phyloP scores from a whole-genome alignment of 2,888 invertebrate genomes.

The Crepidodera aurea region DNA sequence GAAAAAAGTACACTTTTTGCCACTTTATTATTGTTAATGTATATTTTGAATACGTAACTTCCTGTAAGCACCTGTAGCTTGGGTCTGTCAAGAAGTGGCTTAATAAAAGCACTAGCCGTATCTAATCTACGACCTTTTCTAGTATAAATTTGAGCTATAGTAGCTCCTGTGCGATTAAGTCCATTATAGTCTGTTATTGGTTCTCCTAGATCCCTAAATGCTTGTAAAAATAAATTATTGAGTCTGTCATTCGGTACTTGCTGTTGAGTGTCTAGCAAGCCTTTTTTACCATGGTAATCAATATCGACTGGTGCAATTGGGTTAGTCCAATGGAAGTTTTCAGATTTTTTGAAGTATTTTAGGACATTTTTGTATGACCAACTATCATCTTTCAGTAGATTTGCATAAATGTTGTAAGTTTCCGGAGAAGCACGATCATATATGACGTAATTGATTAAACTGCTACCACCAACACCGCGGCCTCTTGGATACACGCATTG shows the following conservation, averaged over 20 bases:
- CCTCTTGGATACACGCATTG: conserved; percentile 52
- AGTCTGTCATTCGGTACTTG: conserved; percentile 24
- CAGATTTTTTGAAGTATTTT: conserved; percentile 56
- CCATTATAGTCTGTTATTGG: conserved; percentile 73
- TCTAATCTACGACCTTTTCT: conserved; percentile 77
- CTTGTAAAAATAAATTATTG: conserved; percentile 66
- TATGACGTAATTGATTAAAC: conserved; percentile 63
- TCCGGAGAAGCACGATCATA: conserved; percentile 61
- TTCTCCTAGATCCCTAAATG: conserved; percentile 73
- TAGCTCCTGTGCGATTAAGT: conserved; percentile 70
- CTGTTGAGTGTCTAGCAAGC: conserved; percentile 40
- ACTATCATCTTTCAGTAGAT: conserved; percentile 46
- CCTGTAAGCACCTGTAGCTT: conserved; percentile 76
- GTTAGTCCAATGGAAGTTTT: conserved; percentile 29
- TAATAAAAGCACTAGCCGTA: conserved; percentile 77
- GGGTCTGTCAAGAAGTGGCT: conserved; percentile 68
- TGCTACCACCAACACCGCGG: conserved; percentile 64
- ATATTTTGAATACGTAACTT: conserved; percentile 69
- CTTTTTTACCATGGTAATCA: conserved; percentile 37
- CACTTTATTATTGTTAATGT: conserved; percentile 68
- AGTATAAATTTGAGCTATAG: conserved; percentile 72
- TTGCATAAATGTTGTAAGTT: conserved; percentile 63
- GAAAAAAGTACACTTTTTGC: conserved; percentile 73
- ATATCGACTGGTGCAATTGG: too few relatives aligned
- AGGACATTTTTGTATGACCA: conserved; percentile 68